phyloP scores from a whole-genome alignment of 2,797 vertebrate genomes.

The Catostomus latipinnis region DNA sequence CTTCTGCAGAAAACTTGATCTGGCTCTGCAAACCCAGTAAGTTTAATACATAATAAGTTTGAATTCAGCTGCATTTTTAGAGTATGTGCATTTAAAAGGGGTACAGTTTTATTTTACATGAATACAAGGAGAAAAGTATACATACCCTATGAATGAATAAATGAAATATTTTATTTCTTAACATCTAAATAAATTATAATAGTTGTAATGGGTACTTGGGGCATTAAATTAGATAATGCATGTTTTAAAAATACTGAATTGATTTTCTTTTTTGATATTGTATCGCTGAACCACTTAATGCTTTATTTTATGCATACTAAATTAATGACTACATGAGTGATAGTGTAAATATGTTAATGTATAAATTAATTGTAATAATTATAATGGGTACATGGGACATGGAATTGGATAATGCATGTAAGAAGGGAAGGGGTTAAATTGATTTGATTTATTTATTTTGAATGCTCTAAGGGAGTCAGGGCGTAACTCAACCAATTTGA shows the following conservation, averaged over 20 bases:
- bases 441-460: no score
- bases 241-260: no score
- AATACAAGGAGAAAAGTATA: neutral
- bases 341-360: no score
- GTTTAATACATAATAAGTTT: conserved; percentile 42
- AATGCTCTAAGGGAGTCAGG: neutral
- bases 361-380: no score
- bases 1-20: conserved; percentile 68
- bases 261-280: no score
- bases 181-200: neutral
- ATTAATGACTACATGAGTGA: no score
- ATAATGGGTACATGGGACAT: no score
- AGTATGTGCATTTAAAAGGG: neutral
- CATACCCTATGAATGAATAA: neutral
- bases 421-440: no score
- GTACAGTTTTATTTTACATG: neutral
- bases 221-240: neutral
- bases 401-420: no score
- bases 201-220: neutral
- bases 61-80: neutral
- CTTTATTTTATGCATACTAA: no score
- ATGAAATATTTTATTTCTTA: neutral
- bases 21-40: conserved; percentile 77
- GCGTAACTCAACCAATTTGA: neutral
- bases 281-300: no score